These are phyloP conservation scores for Pandemis cinnamomeana DNA, from an alignment of 2,888 invertebrate genomes.

Conservation along the genomic window DNA sequence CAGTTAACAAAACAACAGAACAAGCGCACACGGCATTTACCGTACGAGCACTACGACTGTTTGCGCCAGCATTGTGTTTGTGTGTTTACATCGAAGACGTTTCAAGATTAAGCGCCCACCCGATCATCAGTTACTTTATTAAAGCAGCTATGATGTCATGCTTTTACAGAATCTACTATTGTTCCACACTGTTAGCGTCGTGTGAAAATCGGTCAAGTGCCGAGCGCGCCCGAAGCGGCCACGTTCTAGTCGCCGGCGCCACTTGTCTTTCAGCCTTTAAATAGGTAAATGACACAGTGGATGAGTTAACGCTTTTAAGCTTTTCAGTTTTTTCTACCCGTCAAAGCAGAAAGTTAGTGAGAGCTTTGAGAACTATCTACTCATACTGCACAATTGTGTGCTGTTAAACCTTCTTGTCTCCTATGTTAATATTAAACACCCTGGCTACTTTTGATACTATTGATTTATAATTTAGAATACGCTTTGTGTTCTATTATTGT, in stretches of 20 bases:
- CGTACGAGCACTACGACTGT: no score
- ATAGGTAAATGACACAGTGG: constrained; percentile 19
- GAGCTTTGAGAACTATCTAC: neutral
- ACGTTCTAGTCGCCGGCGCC: constrained; percentile 16
- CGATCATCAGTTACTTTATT: neutral
- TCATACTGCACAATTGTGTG: no score
- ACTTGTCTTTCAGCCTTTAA: constrained; percentile 16
- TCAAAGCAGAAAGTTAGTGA: neutral
- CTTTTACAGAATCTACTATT: constrained; percentile 3
- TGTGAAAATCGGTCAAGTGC: constrained; percentile 33
- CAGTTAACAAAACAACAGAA: no score
- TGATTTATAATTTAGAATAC: no score
- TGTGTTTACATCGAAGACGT: no score
- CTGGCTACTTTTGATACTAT: no score
- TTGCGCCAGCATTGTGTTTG: no score
- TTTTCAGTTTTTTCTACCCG: neutral
- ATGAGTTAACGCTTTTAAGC: constrained; percentile 7
- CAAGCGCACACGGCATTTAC: no score
- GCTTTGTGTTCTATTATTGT: no score
- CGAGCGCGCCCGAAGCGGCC: constrained; percentile 11
- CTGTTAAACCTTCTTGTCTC: no score
- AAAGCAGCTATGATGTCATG: neutral
- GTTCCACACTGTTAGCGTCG: neutral
- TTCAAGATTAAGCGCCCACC: neutral
- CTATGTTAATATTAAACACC: no score